Evolutionary conservation across 1,140 invertebrate genomes (phyloP), one percentile per base, ranked within the genome.

Genomic region (Drosophila watanabei): DNA sequence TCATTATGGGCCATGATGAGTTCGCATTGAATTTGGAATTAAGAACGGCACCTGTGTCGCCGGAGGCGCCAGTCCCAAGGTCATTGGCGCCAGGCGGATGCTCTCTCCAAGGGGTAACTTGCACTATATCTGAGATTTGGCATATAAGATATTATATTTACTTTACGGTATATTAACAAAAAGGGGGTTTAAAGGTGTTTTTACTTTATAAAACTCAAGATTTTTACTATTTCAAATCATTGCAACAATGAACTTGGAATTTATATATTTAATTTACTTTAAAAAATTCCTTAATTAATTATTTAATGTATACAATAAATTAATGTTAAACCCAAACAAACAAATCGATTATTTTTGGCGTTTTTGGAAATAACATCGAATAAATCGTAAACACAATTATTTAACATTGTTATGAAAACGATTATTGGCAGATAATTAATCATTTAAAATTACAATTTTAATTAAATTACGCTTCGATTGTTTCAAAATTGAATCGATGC

Each of bases 1-100:
- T 62, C 64, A 76, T 70, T 70, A 80, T 80, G 57, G 57, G 33
- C 65, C 73, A 70, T 28, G 48, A 49, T 80, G 65, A 64, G 62
- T 72, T 83, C 64, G 51, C 69, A 70, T 70, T 75, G 68, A 80
- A 76, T 66, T 76, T 33, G 33, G 45, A 58, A 68, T 69, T 71
- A 75, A 59, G 63, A 80, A 84, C 72, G 82, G 82, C 81, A 79
- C 81, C 77, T 61, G 71, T 76, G 72, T 35, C 72, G 8, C 35
- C 69, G 13, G 45, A 75, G 82, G 73, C 82, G 82, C 82, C 82
- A 80, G 70, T 18, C 18, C 48, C 70, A 73, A 73, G 70, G 68
- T 72, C 68, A 72, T 71, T 71, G 70, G 35, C 52, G 52, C n/a
- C 61, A 33, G 18, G 39, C 30, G 16, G 18, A 52, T 61, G 56